Evolutionary conservation across 23 tunicate genomes (phyloP).

Genomic region (Halocynthia aurantium): DNA sequence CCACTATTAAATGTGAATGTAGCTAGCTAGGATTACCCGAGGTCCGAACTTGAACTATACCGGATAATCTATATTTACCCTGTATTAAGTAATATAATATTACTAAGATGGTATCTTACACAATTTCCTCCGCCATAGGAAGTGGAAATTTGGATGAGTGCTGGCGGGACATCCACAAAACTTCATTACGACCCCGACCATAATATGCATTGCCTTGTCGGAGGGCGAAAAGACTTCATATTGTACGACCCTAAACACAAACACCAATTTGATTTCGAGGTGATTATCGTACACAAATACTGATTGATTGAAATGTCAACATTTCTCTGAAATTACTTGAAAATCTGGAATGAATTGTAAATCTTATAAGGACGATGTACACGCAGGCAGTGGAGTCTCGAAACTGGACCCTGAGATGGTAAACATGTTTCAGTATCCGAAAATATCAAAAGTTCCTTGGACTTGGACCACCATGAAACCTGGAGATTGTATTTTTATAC

Average conservation of each 20-base stretch:
- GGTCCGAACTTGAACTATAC: too few relatives aligned
- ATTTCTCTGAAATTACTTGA: background rate
- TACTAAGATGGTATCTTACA: too few relatives aligned
- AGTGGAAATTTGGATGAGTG: constrained; percentile 92
- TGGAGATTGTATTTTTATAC: constrained; percentile 86
- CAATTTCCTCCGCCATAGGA: constrained; percentile 16
- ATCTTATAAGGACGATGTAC: constrained; percentile 45
- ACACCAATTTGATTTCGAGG: constrained; percentile 77
- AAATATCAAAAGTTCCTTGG: constrained; percentile 73
- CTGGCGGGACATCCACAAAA: constrained; percentile 80
- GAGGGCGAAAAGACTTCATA: constrained; percentile 81
- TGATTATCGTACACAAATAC: background rate
- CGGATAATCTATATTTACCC: too few relatives aligned
- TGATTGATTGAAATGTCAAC: background rate
- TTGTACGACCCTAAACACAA: constrained; percentile 59
- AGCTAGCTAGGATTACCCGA: too few relatives aligned
- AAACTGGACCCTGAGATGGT: constrained; percentile 79
- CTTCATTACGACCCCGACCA: constrained; percentile 90
- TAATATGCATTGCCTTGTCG: constrained; percentile 71
- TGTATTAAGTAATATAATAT: too few relatives aligned
- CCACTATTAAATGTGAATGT: too few relatives aligned
- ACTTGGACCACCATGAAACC: constrained; percentile 90
- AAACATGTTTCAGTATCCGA: constrained; percentile 68
- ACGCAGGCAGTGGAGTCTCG: constrained; percentile 55
- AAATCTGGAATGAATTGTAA: background rate